Evolutionary conservation across 2,113 vertebrate species (phyloP).

Genomic region (Podarcis muralis): DNA sequence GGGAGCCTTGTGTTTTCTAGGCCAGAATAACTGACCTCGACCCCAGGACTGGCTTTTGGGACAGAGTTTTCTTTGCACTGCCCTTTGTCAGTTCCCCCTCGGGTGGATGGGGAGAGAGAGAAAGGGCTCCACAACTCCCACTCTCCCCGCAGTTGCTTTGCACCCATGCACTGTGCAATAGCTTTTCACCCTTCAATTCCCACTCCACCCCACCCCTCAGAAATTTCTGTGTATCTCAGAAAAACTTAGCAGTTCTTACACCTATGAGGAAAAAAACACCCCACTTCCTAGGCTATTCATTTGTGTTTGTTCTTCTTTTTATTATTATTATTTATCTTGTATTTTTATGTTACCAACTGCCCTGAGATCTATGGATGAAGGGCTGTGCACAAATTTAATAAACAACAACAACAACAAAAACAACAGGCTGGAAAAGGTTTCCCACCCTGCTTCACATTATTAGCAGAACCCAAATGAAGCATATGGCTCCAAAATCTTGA

Average conservation of each 20-base stretch:
- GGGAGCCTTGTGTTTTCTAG: background rate
- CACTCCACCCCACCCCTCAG: background rate
- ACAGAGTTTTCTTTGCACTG: background rate
- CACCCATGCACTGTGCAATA: background rate
- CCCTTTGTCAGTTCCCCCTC: conserved; percentile 3
- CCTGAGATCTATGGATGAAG: too few species aligned
- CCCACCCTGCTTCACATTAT: too few species aligned
- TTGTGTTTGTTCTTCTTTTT: too few species aligned
- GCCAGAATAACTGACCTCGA: background rate
- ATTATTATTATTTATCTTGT: too few species aligned
- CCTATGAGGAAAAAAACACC: too few species aligned
- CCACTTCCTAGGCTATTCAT: too few species aligned
- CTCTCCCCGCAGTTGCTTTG: background rate
- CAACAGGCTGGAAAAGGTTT: too few species aligned
- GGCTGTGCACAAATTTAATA: too few species aligned
- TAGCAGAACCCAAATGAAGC: too few species aligned
- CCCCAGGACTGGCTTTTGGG: background rate
- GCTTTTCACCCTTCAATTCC: background rate
- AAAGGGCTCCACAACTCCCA: background rate
- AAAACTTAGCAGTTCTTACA: background rate
- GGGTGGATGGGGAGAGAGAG: background rate
- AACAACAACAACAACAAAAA: too few species aligned
- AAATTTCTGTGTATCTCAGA: background rate
- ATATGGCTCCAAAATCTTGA: background rate
- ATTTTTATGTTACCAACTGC: too few species aligned